Conservation (phyloP, 2,888 invertebrate genomes). For the Helleia helle region DNA sequence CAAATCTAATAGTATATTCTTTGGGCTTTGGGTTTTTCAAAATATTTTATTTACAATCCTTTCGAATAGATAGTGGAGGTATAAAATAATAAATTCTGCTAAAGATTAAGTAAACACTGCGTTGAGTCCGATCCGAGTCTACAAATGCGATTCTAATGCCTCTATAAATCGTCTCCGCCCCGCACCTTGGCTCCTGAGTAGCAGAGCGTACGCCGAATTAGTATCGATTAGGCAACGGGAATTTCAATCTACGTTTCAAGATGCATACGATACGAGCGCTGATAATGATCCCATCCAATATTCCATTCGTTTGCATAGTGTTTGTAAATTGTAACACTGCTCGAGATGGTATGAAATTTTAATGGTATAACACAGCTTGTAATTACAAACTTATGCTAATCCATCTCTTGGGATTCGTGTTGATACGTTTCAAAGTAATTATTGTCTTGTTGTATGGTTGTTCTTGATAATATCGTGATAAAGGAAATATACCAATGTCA, state of each 20-base stretch:
- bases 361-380: neutral
- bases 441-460: too few relatives aligned
- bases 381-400: constrained; percentile 2
- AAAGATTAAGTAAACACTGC: constrained; percentile 15
- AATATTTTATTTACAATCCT: too few relatives aligned
- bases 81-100: constrained; percentile 16
- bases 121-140: constrained; percentile 4
- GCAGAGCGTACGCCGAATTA: constrained; percentile 47
- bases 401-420: neutral
- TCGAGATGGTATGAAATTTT: constrained; percentile 4
- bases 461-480: too few relatives aligned
- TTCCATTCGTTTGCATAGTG: constrained; percentile 5
- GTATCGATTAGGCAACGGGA: constrained; percentile 53
- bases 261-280: constrained; percentile 3
- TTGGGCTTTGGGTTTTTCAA: too few relatives aligned
- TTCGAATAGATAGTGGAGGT: neutral
- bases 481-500: too few relatives aligned
- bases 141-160: constrained; percentile 53
- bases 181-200: constrained; percentile 30
- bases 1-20: too few relatives aligned
- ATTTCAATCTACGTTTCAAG: constrained; percentile 34
- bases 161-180: constrained; percentile 47
- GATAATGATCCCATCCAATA: constrained; percentile 7
- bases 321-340: neutral
- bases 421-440: too few relatives aligned